phyloP scores from a whole-genome alignment of 2,888 invertebrate species.

The Dusona sp. region DNA sequence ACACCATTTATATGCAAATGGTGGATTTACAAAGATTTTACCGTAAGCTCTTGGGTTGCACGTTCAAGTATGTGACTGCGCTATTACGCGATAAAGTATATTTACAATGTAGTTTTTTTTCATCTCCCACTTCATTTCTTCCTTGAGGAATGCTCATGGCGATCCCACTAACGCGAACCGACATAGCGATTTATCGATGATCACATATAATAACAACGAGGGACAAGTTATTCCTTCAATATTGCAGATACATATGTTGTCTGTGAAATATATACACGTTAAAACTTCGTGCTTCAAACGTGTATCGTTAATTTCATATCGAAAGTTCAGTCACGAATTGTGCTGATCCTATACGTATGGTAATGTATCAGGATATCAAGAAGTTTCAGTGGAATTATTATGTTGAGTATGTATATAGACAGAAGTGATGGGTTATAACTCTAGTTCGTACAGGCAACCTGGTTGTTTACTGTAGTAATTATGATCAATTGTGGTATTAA shows the following conservation, averaged over 20 bases:
- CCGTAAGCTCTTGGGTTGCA: constrained; percentile 70
- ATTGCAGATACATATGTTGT: constrained; percentile 40
- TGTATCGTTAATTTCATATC: constrained; percentile 42
- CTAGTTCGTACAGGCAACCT: background rate
- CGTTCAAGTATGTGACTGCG: constrained; percentile 48
- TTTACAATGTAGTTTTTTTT: constrained; percentile 50
- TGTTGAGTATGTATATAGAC: background rate
- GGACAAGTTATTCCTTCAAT: constrained; percentile 45
- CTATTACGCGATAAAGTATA: constrained; percentile 55
- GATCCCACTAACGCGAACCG: constrained; percentile 11
- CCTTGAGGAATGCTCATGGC: constrained; percentile 34
- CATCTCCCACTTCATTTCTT: constrained; percentile 22
- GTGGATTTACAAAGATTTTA: constrained; percentile 62
- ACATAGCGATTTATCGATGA: constrained; percentile 56
- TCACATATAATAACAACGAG: constrained; percentile 38
- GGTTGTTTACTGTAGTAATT: constrained; percentile 9
- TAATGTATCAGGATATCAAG: background rate
- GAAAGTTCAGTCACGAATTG: constrained; percentile 52
- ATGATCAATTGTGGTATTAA: constrained; percentile 13
- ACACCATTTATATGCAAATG: constrained; percentile 6
- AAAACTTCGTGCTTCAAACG: background rate
- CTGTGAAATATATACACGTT: background rate
- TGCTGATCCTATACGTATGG: background rate
- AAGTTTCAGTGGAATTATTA: constrained; percentile 7
- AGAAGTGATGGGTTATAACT: constrained; percentile 1